Conservation (phyloP, 2,797 vertebrate genomes). For the Acanthurus leucopareius region DNA sequence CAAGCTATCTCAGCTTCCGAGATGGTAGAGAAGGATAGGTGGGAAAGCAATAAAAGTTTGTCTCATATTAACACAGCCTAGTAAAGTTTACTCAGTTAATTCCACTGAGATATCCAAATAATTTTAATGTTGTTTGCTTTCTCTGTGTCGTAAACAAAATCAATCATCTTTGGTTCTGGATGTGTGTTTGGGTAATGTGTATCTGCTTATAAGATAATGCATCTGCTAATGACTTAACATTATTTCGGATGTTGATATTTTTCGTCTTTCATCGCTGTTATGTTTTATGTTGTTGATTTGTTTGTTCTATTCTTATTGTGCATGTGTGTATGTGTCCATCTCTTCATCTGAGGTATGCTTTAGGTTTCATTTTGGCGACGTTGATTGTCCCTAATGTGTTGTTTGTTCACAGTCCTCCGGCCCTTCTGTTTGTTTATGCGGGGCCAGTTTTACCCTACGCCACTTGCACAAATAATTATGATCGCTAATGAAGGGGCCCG, state of each 20-base stretch:
- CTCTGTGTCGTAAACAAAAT: constrained; percentile 37
- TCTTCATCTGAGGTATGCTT: constrained; percentile 46
- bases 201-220: constrained; percentile 21
- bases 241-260: constrained; percentile 28
- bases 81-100: constrained; percentile 12
- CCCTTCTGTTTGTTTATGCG: constrained; percentile 99
- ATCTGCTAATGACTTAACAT: background rate
- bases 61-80: background rate
- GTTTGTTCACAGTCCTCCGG: constrained; percentile 90
- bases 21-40: background rate
- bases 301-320: constrained; percentile 9
- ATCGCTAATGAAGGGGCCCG: constrained; percentile 99
- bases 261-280: constrained; percentile 3
- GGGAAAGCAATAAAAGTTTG: constrained; percentile 21
- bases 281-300: constrained; percentile 17
- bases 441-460: constrained; percentile 98
- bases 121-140: constrained; percentile 47
- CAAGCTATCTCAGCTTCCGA: constrained; percentile 11
- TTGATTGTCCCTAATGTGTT: constrained; percentile 83
- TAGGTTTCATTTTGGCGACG: constrained; percentile 55
- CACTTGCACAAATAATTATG: constrained; percentile 99
- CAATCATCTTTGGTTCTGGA: constrained; percentile 29
- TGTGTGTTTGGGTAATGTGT: background rate
- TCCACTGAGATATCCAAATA: constrained; percentile 6
- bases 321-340: constrained; percentile 30